phyloP scores from a whole-genome alignment of 2,888 invertebrate genomes.

The Monoplex corrugatus region DNA sequence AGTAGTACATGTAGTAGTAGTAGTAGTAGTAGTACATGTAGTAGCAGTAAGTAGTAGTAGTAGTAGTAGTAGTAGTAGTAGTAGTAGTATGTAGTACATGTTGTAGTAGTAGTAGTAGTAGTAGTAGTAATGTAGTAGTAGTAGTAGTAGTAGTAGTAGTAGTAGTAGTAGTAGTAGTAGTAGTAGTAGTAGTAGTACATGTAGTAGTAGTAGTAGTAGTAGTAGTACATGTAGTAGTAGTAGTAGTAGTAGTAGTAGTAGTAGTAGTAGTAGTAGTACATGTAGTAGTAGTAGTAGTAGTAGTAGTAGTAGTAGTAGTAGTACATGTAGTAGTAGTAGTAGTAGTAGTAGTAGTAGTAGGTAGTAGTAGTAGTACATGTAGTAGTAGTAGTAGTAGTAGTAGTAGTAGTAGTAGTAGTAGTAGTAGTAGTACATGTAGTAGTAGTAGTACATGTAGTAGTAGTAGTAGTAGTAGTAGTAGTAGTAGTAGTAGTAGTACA shows the following conservation, averaged over 20 bases:
- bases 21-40: background rate
- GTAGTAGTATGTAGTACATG: no score
- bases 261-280: background rate
- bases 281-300: background rate
- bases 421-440: slow-evolving; percentile 15
- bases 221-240: slow-evolving; percentile 40
- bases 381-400: slow-evolving; percentile 32
- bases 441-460: background rate
- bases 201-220: slow-evolving; percentile 40
- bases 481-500: background rate
- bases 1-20: background rate
- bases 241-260: slow-evolving; percentile 25
- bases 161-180: slow-evolving; percentile 37
- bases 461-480: background rate
- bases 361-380: no score
- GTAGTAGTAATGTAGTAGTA: slow-evolving; percentile 36
- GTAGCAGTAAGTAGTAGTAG: background rate
- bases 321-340: background rate
- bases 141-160: slow-evolving; percentile 35
- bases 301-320: background rate
- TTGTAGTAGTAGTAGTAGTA: slow-evolving; percentile 34
- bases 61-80: no score
- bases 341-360: no score
- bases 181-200: slow-evolving; percentile 37
- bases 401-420: slow-evolving; percentile 26